Evolutionary conservation across 2,113 vertebrate genomes (phyloP).

Genomic region (Pluvianellus socialis): DNA sequence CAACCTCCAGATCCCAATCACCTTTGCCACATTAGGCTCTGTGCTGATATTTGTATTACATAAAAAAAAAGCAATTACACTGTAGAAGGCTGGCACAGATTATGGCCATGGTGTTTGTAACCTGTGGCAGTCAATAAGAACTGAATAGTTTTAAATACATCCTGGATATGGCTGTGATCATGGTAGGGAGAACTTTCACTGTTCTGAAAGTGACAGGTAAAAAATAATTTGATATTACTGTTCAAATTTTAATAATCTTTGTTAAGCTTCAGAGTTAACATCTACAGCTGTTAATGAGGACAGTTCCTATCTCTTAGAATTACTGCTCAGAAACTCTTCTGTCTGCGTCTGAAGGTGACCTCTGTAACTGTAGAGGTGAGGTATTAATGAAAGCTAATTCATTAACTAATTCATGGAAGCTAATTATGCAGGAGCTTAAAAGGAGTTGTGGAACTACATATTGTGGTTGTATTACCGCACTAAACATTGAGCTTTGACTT

Average conservation of each 20-base stretch:
- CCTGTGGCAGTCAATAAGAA: background rate
- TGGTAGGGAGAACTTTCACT: background rate
- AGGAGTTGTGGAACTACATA: background rate
- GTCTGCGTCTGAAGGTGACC: constrained; percentile 4
- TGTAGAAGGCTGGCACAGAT: background rate
- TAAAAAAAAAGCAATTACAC: background rate
- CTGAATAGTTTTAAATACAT: background rate
- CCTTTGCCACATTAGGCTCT: background rate
- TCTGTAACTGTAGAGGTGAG: constrained; percentile 28
- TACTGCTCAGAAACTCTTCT: background rate
- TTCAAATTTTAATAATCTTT: constrained; percentile 11
- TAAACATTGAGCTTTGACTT: background rate
- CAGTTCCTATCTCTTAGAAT: background rate
- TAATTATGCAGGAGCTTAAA: constrained; percentile 28
- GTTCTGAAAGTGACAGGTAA: background rate
- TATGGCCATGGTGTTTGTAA: background rate
- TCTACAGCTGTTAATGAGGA: background rate
- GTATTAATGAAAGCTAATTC: constrained; percentile 28
- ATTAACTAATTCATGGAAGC: constrained; percentile 19
- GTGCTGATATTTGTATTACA: background rate
- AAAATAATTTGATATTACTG: background rate
- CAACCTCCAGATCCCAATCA: background rate
- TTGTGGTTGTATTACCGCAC: background rate
- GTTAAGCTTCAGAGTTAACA: constrained; percentile 20
- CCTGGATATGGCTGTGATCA: background rate